Conservation (phyloP, 2,113 vertebrate species). For the Sorex fumeus region DNA sequence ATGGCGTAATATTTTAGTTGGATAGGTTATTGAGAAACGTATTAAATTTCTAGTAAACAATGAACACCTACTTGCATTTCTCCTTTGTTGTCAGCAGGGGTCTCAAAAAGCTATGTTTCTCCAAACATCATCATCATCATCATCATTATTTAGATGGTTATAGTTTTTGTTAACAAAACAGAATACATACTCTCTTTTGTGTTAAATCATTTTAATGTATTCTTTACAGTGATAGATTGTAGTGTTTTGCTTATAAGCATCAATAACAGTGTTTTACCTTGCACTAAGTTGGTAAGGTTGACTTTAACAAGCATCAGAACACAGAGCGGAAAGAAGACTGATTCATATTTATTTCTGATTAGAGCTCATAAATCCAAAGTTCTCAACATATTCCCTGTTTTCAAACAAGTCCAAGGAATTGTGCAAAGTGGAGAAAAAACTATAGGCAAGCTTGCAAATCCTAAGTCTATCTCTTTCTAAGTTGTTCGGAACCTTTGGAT, state of each 20-base stretch:
- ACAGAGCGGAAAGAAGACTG: neutral
- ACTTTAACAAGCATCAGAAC: conserved; percentile 24
- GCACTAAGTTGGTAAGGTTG: neutral
- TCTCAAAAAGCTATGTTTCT: conserved; percentile 78
- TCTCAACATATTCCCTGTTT: conserved; percentile 35
- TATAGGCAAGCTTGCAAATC: conserved; percentile 2
- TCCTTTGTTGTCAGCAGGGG: conserved; percentile 75
- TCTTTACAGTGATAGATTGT: conserved; percentile 8
- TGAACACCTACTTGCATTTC: conserved; percentile 57
- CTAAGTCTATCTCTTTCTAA: conserved; percentile 31
- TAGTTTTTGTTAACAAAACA: conserved; percentile 40
- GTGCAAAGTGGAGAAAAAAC: neutral
- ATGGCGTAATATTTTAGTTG: neutral
- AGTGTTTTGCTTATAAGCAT: conserved; percentile 31
- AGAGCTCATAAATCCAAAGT: conserved; percentile 20
- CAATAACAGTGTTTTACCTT: conserved; percentile 4
- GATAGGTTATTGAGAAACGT: neutral
- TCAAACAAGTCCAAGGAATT: conserved; percentile 46
- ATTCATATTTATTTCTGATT: conserved; percentile 50
- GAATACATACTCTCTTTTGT: neutral
- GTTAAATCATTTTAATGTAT: conserved; percentile 8
- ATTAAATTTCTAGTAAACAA: neutral
- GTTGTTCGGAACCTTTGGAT: conserved; percentile 32
- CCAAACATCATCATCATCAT: neutral
- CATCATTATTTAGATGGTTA: neutral